phyloP scores from a whole-genome alignment of 2,113 vertebrate species.

The Platichthys stellatus region DNA sequence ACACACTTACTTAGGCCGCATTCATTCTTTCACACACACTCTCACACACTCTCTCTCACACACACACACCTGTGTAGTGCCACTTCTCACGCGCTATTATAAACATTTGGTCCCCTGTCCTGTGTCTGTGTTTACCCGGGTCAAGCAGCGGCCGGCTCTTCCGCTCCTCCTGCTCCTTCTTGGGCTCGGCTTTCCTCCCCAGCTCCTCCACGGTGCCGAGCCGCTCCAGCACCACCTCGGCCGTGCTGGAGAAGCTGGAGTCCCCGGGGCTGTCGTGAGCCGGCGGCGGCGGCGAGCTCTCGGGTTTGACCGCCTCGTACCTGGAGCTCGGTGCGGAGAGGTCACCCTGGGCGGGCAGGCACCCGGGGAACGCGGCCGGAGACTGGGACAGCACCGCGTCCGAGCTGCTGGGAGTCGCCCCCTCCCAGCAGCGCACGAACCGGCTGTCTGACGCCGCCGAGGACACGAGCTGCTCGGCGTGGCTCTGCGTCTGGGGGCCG shows the following conservation, averaged over 20 bases:
- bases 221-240: constrained; percentile 70
- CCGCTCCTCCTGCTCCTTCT: constrained; percentile 63
- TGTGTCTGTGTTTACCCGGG: constrained; percentile 53
- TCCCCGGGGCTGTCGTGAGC: constrained; percentile 55
- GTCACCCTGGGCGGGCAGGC: constrained; percentile 59
- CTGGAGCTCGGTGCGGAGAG: constrained; percentile 58
- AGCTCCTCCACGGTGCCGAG: constrained; percentile 66
- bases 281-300: constrained; percentile 52
- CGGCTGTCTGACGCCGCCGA: constrained; percentile 54
- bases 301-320: constrained; percentile 68
- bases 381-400: constrained; percentile 53
- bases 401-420: constrained; percentile 34
- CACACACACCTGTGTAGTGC: constrained; percentile 53
- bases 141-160: constrained; percentile 52
- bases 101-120: constrained; percentile 49
- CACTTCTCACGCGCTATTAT: constrained; percentile 48
- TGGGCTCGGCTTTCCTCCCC: constrained; percentile 57
- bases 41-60: constrained; percentile 1
- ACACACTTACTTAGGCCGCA: constrained; percentile 61
- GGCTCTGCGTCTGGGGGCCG: constrained; percentile 60
- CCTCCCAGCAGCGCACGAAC: constrained; percentile 79
- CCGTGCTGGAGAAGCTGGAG: constrained; percentile 61
- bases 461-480: constrained; percentile 68
- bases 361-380: constrained; percentile 43
- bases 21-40: background rate